Percentiles rank a stretch among this genome's conserved stretches.
Evolutionary conservation across 2,113 vertebrate species (phyloP).

Genomic region (Oreochromis spilurus): DNA sequence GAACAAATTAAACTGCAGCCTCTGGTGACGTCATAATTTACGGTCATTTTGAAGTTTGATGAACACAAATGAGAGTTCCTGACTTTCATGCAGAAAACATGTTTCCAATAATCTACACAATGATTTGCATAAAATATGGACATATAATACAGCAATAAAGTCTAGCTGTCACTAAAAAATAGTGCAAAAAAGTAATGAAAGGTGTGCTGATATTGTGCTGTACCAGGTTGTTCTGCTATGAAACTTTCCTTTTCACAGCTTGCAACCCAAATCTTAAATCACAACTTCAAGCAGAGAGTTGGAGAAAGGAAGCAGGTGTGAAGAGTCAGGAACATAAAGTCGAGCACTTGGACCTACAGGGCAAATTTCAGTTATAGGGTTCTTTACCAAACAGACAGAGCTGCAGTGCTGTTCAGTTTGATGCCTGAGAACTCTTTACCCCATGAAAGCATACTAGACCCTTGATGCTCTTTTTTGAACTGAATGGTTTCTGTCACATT

Average conservation of each 20-base stretch:
- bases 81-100: background rate
- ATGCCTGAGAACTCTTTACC: background rate
- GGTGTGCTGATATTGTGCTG: background rate
- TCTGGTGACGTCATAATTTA: accelerated
- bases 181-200: background rate
- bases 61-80: background rate
- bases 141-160: background rate
- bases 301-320: background rate
- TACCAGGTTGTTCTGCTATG: accelerated
- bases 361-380: background rate
- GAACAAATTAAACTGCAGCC: background rate
- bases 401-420: background rate
- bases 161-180: background rate
- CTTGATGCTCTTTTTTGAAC: background rate
- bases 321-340: conserved; percentile 23
- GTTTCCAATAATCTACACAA: background rate
- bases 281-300: background rate
- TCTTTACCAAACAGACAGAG: conserved; percentile 9
- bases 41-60: background rate
- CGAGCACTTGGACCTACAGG: background rate
- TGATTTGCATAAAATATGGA: background rate
- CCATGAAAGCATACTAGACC: accelerated
- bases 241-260: background rate
- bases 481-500: background rate
- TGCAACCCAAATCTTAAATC: background rate